Base-by-base conservation (phyloP, 2,888 invertebrate species). In the Noctua fimbriata region DNA sequence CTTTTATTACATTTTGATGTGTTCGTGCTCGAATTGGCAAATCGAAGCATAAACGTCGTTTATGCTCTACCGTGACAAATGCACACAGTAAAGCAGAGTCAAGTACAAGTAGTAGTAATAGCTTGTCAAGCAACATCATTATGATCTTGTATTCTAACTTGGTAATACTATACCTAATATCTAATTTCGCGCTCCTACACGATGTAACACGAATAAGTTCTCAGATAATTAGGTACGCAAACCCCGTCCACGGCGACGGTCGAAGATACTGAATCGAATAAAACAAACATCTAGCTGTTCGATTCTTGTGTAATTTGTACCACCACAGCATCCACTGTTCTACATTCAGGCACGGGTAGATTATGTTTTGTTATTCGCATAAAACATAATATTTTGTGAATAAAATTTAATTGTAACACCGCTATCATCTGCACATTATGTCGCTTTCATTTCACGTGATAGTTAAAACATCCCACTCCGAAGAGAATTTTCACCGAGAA, bases 301-400 rank as follows among this genome's bases (percentile, higher is more conserved):
- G 32, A 60, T 69, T 44, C 36, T 69, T 63, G 69, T 63, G 47
- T 55, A 74, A 63, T 47, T 73, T 18, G 67, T 63, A 63, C 14
- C 52, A 81, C n/a, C 47, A 28, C 47, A 18, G 32, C n/a, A 44
- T 60, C 44, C 32, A 60, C 60, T 47, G 69, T 63, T 69, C 55
- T 41, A 69, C 47, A 81, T 81, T 63, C 52, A 81, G 10, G 18
- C 52, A 60, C 73, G 60, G 41, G 73, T 79, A 55, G 16, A 69
- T 55, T 60, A 44, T 28, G 36, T 63, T 74, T 69, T 55, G 12
- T 32, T 69, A 47, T 74, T 73, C 21, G 28, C 55, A 41, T 47
- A 55, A 24, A 63, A 63, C 52, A 73, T 24, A 70, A 24, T 60
- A 24, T 36, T n/a, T n/a, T 52, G 52, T 60, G 16, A 79, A 41